Conservation (phyloP, 2,113 vertebrate genomes). For the Proteles cristata region DNA sequence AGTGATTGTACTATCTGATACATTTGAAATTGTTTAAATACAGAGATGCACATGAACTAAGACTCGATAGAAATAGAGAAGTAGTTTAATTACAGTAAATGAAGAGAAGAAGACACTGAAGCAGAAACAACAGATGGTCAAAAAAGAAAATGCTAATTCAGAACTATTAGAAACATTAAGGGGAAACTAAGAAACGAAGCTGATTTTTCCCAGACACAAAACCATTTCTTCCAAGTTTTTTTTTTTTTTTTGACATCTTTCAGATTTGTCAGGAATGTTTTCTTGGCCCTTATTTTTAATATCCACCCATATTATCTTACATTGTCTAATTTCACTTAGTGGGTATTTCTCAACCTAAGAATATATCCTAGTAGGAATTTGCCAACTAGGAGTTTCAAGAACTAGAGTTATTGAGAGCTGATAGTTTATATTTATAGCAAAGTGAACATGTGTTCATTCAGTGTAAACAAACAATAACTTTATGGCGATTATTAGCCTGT, state of each 20-base stretch:
- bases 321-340: slow-evolving; percentile 18
- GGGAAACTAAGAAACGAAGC: background rate
- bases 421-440: background rate
- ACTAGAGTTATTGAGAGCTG: background rate
- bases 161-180: slow-evolving; percentile 40
- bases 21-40: slow-evolving; percentile 60
- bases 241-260: background rate
- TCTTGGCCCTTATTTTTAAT: background rate
- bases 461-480: background rate
- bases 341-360: background rate
- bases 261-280: slow-evolving; percentile 47
- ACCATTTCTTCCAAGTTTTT: background rate
- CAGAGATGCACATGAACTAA: slow-evolving; percentile 41
- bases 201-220: background rate
- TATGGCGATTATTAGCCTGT: background rate
- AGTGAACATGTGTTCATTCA: background rate
- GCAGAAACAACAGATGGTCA: slow-evolving; percentile 72
- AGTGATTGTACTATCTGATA: background rate
- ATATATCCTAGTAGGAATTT: background rate
- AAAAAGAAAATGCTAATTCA: slow-evolving; percentile 62
- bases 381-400: background rate
- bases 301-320: slow-evolving; percentile 28
- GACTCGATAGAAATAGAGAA: slow-evolving; percentile 66
- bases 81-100: slow-evolving; percentile 76
- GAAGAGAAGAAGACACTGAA: slow-evolving; percentile 54